Evolutionary conservation across 2,888 invertebrate species (phyloP), one percentile per base, ranked within the genome.

Genomic region (Sabatieria punctata): DNA sequence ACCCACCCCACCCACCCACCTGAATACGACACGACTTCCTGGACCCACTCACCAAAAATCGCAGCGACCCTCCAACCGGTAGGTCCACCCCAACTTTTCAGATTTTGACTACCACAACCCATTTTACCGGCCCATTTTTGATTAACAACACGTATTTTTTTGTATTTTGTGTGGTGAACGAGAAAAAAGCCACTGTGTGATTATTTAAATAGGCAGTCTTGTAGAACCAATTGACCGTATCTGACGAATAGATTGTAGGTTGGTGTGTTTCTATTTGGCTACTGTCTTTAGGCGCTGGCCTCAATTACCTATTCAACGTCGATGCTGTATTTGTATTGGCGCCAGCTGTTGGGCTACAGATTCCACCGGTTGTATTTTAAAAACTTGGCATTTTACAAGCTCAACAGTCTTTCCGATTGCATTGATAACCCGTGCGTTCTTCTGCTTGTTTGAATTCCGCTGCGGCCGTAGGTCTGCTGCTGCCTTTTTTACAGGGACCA

Each of bases 341-440:
- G 75, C 13, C 64, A 69, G 43, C 51, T 65, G 8, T 55, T 74
- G 21, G 69, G 70, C 37, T 57, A 56, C 37, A 59, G 63, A 33
- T 56, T 75, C 19, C 74, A 75, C 55, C 51, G 63, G 4, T 53
- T 64, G 15, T 75, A 75, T 59, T 74, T 74, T 59, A 61, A 59
- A 26, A 65, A 70, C 42, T 66, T 71, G 39, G 63, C 68, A 19
- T 74, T 70, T 57, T 74, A 72, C 60, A 58, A 66, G 27, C 54
- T 74, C n/a, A 71, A 70, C 54, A 60, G 68, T 23, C 52, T 68
- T 3, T 61, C 66, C 42, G 60, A 63, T 41, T 54, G 55, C 23
- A 55, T 72, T 19, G 73, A 74, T 52, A 74, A 74, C 59, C 73
- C 73, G 70, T 73, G 54, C 64, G 70, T 65, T 22, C 25, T 39